Conservation (phyloP, 92 coral and sea anemone species). For the Epizoanthus scotinus region DNA sequence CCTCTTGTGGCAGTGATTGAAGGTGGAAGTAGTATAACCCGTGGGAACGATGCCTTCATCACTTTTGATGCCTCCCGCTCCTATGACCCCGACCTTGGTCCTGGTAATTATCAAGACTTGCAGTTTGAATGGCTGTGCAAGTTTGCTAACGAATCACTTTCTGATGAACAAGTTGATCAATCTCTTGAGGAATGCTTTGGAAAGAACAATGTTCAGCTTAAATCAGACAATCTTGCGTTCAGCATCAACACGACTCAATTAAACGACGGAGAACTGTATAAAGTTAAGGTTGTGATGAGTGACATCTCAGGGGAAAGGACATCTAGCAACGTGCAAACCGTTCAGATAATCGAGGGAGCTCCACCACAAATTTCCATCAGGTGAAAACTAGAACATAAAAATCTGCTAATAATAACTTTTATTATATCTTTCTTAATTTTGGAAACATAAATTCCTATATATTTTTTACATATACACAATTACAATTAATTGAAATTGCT, state of each 20-base stretch:
- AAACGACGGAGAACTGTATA: neutral
- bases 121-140: constrained; percentile 34
- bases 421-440: too few species aligned
- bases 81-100: constrained; percentile 27
- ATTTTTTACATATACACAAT: too few species aligned
- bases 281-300: neutral
- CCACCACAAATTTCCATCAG: constrained; percentile 2
- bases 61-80: constrained; percentile 35
- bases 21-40: constrained; percentile 28
- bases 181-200: neutral
- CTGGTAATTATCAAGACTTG: constrained; percentile 11
- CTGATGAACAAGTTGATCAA: neutral
- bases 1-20: constrained; percentile 41
- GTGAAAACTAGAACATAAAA: neutral
- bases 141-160: neutral
- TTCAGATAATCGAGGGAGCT: neutral
- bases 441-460: too few species aligned
- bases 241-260: neutral
- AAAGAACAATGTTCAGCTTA: neutral
- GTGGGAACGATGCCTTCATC: neutral
- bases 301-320: neutral
- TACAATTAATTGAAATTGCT: too few species aligned
- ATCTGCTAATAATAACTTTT: too few species aligned
- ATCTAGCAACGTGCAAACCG: neutral
- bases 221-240: neutral